phyloP scores from a whole-genome alignment of 1,140 invertebrate species.

The Dendroctonus ponderosae region DNA sequence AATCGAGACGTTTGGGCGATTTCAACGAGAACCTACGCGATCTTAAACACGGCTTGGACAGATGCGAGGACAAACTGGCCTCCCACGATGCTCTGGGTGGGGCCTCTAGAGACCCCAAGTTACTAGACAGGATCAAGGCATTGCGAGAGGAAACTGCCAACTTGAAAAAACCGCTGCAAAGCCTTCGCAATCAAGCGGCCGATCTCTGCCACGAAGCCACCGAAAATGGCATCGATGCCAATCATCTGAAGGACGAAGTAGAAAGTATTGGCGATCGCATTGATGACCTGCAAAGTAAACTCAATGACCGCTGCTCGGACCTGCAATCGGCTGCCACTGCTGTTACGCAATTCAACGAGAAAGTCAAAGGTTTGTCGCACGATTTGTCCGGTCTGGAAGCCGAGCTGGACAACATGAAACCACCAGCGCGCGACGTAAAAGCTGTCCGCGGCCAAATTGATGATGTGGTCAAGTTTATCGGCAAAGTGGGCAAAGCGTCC shows the following conservation, averaged over 20 bases:
- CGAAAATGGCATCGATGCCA: slow-evolving; percentile 68
- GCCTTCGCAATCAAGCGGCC: slow-evolving; percentile 62
- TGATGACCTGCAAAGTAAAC: slow-evolving; percentile 70
- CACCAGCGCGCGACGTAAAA: slow-evolving; percentile 83
- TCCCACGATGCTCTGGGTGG: slow-evolving; percentile 78
- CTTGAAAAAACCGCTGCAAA: slow-evolving; percentile 74
- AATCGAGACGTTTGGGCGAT: slow-evolving; percentile 76
- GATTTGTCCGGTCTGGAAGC: slow-evolving; percentile 79
- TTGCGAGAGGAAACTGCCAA: slow-evolving; percentile 72
- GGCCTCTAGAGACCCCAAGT: slow-evolving; percentile 76
- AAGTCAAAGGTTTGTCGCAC: slow-evolving; percentile 72
- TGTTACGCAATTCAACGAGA: slow-evolving; percentile 82
- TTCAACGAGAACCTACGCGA: slow-evolving; percentile 84
- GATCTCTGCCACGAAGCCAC: slow-evolving; percentile 71
- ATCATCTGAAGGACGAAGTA: slow-evolving; percentile 74
- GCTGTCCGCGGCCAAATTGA: slow-evolving; percentile 81
- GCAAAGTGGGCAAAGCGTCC: slow-evolving; percentile 65
- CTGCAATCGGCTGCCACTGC: slow-evolving; percentile 85
- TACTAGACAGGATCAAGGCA: slow-evolving; percentile 77
- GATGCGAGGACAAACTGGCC: slow-evolving; percentile 83
- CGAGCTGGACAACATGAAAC: slow-evolving; percentile 79
- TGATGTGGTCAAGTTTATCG: slow-evolving; percentile 69
- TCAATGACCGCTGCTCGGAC: slow-evolving; percentile 76
- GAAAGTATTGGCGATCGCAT: slow-evolving; percentile 76
- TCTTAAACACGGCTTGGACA: slow-evolving; percentile 74